These are phyloP conservation scores for Lithosia quadra DNA, from an alignment of 2,888 invertebrate species.

Conservation along the genomic window DNA sequence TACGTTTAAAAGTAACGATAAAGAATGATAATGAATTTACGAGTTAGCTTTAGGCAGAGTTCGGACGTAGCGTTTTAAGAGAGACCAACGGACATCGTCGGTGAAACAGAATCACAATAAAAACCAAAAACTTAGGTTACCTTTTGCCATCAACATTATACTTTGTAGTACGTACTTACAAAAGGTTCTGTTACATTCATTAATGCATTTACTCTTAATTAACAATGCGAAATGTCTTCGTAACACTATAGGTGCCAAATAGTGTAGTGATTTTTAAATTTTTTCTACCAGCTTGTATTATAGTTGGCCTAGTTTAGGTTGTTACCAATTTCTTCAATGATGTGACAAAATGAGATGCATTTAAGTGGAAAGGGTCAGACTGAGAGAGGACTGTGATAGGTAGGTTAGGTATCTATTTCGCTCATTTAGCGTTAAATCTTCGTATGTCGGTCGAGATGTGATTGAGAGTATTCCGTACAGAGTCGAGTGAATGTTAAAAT, in stretches of 20 bases:
- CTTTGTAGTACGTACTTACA: conserved; percentile 73
- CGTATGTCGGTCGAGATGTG: conserved; percentile 66
- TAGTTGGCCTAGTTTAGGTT: conserved; percentile 82
- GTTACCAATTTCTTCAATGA: conserved; percentile 83
- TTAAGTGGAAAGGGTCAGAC: conserved; percentile 85
- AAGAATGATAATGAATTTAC: conserved; percentile 66
- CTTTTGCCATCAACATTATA: conserved; percentile 81
- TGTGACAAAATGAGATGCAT: conserved; percentile 82
- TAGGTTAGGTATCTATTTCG: conserved; percentile 83
- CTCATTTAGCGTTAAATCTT: conserved; percentile 83
- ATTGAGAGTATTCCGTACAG: conserved; percentile 63
- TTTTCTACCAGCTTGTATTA: conserved; percentile 77
- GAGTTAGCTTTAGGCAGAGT: conserved; percentile 70
- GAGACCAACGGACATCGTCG: conserved; percentile 53
- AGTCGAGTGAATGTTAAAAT: conserved; percentile 65
- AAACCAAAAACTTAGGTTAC: conserved; percentile 86
- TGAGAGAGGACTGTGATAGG: conserved; percentile 87
- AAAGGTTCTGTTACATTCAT: conserved; percentile 65
- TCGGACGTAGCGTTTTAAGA: conserved; percentile 55
- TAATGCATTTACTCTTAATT: conserved; percentile 59
- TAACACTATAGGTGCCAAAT: conserved; percentile 84
- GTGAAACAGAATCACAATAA: conserved; percentile 68
- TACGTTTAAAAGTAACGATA: conserved; percentile 70
- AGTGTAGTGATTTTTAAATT: conserved; percentile 76
- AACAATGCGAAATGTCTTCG: conserved; percentile 62